A percentile compares a stretch with the other conserved stretches of the same genome.
Evolutionary conservation across 2,888 invertebrate genomes (phyloP).

Genomic region (Branchipolynoe longqiensis): DNA sequence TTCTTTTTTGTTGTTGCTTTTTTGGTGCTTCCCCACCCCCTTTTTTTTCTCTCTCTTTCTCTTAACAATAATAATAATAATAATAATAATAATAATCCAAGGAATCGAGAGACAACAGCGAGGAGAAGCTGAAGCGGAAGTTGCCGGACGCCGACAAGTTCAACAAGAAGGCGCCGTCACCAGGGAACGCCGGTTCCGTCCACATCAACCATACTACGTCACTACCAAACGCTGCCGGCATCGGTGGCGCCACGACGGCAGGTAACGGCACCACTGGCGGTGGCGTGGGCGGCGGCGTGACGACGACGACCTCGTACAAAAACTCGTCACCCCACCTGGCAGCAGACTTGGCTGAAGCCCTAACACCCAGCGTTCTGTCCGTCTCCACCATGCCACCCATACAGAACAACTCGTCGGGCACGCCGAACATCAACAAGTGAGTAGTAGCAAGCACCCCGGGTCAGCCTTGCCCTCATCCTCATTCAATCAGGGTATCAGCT

Average conservation of each 20-base stretch:
- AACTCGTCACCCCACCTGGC: constrained; percentile 27
- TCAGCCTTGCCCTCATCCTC: no score
- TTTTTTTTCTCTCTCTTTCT: no score
- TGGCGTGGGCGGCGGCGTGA: not conserved
- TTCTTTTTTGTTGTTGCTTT: no score
- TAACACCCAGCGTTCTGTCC: no score
- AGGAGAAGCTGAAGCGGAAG: constrained; percentile 73
- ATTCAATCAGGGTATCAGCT: no score
- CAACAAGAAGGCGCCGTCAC: constrained; percentile 66
- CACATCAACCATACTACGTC: not conserved
- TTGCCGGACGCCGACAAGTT: constrained; percentile 73
- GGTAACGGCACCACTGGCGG: not conserved
- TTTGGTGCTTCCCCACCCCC: no score
- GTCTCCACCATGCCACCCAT: constrained; percentile 70
- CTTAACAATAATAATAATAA: no score
- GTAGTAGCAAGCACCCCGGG: no score
- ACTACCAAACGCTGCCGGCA: not conserved
- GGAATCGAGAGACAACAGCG: constrained; percentile 62
- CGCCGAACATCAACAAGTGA: constrained; percentile 71
- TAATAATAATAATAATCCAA: no score
- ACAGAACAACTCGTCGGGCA: constrained; percentile 65
- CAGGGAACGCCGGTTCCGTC: not conserved
- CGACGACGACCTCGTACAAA: not conserved
- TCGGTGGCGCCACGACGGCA: not conserved
- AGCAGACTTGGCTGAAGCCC: not conserved